Conservation (phyloP, 2,113 vertebrate species). For the Symphodus melops region DNA sequence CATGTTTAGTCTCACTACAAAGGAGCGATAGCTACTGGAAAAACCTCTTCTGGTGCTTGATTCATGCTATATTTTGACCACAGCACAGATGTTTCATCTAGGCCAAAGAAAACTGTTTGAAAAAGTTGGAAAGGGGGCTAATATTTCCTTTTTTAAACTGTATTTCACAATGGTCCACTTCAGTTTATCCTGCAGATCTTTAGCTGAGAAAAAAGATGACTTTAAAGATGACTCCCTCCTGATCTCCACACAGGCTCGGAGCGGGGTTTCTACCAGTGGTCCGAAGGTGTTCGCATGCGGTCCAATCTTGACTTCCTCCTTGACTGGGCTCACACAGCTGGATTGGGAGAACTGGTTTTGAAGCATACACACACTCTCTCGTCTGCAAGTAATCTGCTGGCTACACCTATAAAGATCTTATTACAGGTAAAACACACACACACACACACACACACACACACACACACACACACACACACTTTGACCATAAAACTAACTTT, state of each 20-base stretch:
- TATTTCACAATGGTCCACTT: background rate
- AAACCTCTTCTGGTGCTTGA: no score
- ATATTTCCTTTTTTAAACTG: background rate
- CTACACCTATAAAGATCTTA: slow-evolving; percentile 81
- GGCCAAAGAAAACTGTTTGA: no score
- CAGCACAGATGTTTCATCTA: no score
- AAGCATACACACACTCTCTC: slow-evolving; percentile 80
- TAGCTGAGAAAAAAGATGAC: background rate
- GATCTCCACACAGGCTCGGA: slow-evolving; percentile 76
- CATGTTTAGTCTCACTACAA: no score
- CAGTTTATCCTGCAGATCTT: background rate
- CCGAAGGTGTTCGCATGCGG: slow-evolving; percentile 80
- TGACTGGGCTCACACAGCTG: slow-evolving; percentile 81
- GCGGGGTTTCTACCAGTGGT: slow-evolving; percentile 84
- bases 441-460: background rate
- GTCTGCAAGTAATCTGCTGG: slow-evolving; percentile 82
- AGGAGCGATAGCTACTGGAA: no score
- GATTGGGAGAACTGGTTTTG: slow-evolving; percentile 78
- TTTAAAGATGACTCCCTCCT: background rate
- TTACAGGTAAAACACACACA: slow-evolving; percentile 75
- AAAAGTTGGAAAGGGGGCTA: no score
- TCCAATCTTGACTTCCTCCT: slow-evolving; percentile 83
- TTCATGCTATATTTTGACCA: no score
- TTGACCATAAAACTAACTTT: no score
- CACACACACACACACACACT: no score